A percentile compares a stretch with the other conserved stretches of the same genome.
Evolutionary conservation across 2,888 invertebrate species (phyloP).

Genomic region (Machimus rusticus): DNA sequence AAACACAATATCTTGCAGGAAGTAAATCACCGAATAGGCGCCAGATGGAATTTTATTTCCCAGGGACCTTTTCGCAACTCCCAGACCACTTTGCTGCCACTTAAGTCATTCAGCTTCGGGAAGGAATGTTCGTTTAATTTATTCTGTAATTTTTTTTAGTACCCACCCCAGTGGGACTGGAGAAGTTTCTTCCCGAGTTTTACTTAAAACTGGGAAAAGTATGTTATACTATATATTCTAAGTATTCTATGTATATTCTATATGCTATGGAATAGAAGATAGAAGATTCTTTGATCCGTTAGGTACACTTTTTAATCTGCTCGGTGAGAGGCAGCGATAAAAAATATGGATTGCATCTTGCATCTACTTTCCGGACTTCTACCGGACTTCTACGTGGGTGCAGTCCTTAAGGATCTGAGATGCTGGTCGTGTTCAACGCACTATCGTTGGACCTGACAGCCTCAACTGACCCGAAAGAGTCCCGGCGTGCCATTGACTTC

Average conservation of each 20-base stretch:
- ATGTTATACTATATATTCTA: not conserved
- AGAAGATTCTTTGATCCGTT: not conserved
- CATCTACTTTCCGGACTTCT: not conserved
- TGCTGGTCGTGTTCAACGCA: not conserved
- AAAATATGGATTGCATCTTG: not conserved
- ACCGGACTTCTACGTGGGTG: not conserved
- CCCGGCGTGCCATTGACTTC: not conserved
- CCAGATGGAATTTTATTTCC: not conserved
- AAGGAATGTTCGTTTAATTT: not conserved
- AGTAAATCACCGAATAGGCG: not conserved
- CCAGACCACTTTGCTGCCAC: not conserved
- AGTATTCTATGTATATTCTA: not conserved
- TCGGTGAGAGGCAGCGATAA: not conserved
- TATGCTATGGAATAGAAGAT: not conserved
- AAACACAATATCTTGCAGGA: not conserved
- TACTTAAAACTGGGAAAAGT: not conserved
- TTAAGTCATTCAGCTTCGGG: not conserved
- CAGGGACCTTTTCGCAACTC: not conserved
- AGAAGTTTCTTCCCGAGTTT: not conserved
- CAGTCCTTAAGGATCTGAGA: not conserved
- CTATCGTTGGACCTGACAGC: not conserved
- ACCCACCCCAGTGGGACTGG: not conserved
- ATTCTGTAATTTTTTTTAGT: not conserved
- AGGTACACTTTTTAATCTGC: not conserved
- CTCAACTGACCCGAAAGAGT: not conserved